Percentiles rank a stretch among this genome's conserved stretches.
Conservation (phyloP, 2,113 vertebrate genomes). For the Psilopsiagon aurifrons region DNA sequence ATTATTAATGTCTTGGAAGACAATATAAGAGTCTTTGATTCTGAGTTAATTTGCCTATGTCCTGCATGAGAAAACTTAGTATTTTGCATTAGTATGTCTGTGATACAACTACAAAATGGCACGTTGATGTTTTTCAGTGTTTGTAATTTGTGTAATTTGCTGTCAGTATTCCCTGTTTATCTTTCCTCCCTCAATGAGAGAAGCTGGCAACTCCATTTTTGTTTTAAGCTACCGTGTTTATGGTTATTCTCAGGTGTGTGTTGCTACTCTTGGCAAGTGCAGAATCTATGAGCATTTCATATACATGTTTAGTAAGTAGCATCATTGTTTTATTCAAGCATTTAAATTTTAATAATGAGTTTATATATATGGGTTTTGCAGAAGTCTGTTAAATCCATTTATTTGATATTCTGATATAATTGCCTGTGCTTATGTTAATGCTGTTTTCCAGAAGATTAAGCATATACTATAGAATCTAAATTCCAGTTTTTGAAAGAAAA, state of each 20-base stretch:
- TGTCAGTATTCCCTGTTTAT: neutral
- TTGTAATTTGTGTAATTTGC: neutral
- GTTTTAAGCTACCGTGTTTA: neutral
- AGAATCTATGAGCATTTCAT: constrained; percentile 23
- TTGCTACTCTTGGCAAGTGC: constrained; percentile 23
- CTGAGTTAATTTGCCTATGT: neutral
- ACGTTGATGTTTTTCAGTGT: neutral
- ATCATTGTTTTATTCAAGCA: constrained; percentile 25
- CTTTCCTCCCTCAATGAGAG: neutral
- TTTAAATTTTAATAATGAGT: constrained; percentile 62
- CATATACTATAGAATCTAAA: constrained; percentile 42
- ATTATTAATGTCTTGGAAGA: constrained; percentile 2
- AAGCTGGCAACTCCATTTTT: neutral
- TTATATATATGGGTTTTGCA: constrained; percentile 37
- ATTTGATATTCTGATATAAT: constrained; percentile 71
- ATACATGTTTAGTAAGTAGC: neutral
- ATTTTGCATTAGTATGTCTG: neutral
- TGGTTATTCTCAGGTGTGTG: constrained; percentile 3
- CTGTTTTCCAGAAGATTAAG: constrained; percentile 70
- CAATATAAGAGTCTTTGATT: neutral
- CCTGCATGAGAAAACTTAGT: neutral
- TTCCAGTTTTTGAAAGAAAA: constrained; percentile 49
- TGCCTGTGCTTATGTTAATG: constrained; percentile 52
- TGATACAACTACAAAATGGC: neutral
- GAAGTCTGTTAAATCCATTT: constrained; percentile 63